These are phyloP conservation scores for Lithophane socia DNA, from an alignment of 2,888 invertebrate genomes.

Conservation along the genomic window DNA sequence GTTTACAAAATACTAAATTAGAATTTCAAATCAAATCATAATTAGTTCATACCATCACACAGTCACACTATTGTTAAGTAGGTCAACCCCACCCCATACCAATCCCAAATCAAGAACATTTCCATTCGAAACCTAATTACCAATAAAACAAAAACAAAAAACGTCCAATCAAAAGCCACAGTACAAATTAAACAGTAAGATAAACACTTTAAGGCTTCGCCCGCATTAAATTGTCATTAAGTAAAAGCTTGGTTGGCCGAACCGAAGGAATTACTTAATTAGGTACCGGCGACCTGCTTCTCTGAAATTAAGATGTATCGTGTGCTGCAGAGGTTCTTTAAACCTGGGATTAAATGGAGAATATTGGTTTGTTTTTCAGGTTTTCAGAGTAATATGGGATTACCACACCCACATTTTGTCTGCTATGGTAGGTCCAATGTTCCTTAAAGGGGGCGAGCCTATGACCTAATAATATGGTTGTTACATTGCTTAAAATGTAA, in stretches of 20 bases:
- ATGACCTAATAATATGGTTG: too few relatives aligned
- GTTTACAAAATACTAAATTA: not conserved
- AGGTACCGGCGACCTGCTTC: slow-evolving; percentile 72
- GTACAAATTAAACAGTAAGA: slow-evolving; percentile 50
- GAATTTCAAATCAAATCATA: not conserved
- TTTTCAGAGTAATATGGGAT: not conserved
- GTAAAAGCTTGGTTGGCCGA: slow-evolving; percentile 79
- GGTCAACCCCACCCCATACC: not conserved
- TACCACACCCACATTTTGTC: too few relatives aligned
- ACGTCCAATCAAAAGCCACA: slow-evolving; percentile 42
- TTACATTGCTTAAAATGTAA: too few relatives aligned
- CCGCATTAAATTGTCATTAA: slow-evolving; percentile 88
- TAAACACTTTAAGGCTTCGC: slow-evolving; percentile 75
- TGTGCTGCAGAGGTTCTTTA: slow-evolving; percentile 72
- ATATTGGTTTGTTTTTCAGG: slow-evolving; percentile 14
- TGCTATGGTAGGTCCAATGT: too few relatives aligned
- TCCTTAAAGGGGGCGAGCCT: too few relatives aligned
- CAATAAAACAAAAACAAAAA: slow-evolving; percentile 8
- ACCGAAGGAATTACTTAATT: slow-evolving; percentile 85
- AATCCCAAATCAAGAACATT: not conserved
- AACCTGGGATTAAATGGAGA: slow-evolving; percentile 47
- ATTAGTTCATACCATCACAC: not conserved
- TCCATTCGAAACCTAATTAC: slow-evolving; percentile 23
- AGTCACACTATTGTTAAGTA: slow-evolving; percentile 3
- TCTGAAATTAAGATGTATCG: slow-evolving; percentile 80